Percentiles rank a stretch among this genome's conserved stretches.
phyloP scores from a whole-genome alignment of 2,113 vertebrate species.

The Eidolon helvum region DNA sequence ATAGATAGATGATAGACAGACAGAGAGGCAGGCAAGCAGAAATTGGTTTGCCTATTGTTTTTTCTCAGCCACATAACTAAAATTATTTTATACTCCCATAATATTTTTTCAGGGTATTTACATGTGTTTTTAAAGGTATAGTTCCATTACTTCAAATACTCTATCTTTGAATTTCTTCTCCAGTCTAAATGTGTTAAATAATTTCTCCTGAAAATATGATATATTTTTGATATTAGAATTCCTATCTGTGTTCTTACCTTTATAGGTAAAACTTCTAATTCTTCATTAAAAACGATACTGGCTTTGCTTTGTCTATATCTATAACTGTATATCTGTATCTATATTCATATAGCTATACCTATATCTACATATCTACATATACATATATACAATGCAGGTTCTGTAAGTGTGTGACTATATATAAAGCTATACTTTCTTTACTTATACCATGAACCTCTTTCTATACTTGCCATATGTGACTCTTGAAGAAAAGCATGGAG shows the following conservation, averaged over 20 bases:
- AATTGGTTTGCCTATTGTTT: neutral
- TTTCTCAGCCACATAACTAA: neutral
- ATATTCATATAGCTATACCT: neutral
- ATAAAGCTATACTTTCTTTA: neutral
- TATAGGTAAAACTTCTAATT: neutral
- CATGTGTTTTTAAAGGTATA: neutral
- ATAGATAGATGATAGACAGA: neutral
- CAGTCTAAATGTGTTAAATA: neutral
- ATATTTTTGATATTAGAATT: neutral
- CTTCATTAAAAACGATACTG: neutral
- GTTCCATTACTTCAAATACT: neutral
- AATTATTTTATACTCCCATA: neutral
- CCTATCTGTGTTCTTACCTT: neutral
- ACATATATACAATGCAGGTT: neutral
- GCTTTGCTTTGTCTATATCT: neutral
- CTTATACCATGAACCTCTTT: neutral
- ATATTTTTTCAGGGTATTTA: neutral
- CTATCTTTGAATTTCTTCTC: neutral
- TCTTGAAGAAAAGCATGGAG: neutral
- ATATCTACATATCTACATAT: too few relatives aligned
- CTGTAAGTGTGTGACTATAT: neutral
- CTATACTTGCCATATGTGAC: neutral
- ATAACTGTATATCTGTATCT: neutral
- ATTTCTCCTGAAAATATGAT: neutral
- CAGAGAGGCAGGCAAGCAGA: neutral